Conservation (phyloP, 2,113 vertebrate genomes). For the Pterocles orientalis region DNA sequence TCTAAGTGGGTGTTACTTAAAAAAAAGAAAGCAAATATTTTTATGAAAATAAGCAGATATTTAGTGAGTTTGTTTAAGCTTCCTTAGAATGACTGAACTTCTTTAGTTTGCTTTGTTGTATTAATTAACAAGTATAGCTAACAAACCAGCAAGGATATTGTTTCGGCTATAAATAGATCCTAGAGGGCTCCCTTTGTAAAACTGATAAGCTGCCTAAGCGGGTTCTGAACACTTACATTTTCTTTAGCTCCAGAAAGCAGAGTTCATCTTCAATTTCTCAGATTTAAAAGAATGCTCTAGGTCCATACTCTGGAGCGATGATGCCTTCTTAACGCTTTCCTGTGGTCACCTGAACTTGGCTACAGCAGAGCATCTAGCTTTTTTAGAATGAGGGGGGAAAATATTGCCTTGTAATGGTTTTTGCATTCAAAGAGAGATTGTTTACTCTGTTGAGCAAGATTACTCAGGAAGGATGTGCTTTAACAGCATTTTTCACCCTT, state of each 20-base stretch:
- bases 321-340: background rate
- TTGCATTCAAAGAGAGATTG: background rate
- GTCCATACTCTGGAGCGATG: background rate
- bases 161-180: background rate
- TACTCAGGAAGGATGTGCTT: slow-evolving; percentile 32
- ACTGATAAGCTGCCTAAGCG: background rate
- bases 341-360: background rate
- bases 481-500: background rate
- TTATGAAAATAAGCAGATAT: background rate
- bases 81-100: background rate
- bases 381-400: background rate
- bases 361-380: background rate
- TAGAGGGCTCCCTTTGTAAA: background rate
- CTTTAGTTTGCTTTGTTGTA: background rate
- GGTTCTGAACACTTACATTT: background rate
- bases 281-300: background rate
- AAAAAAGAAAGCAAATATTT: background rate
- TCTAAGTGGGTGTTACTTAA: background rate
- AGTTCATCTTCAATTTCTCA: background rate
- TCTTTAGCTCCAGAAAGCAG: background rate
- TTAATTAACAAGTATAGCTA: background rate
- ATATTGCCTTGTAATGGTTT: background rate
- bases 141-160: background rate
- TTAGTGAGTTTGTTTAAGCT: background rate
- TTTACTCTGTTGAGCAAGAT: background rate